These are phyloP conservation scores for Polia nebulosa DNA, from an alignment of 2,888 invertebrate genomes.

Conservation along the genomic window DNA sequence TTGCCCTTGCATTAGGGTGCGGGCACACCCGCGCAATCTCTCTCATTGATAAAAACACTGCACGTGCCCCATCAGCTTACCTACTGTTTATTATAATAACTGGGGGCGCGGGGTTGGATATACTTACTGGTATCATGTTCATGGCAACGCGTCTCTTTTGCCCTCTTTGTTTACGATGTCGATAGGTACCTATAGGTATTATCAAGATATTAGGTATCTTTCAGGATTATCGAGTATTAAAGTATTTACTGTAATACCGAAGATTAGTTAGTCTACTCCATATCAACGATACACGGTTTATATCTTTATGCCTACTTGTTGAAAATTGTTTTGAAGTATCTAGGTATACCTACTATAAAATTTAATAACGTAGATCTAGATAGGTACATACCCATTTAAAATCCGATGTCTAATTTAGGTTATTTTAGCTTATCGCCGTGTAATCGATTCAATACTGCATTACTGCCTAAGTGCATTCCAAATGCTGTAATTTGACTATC, in stretches of 20 bases:
- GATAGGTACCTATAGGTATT: conserved; percentile 28
- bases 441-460: conserved; percentile 36
- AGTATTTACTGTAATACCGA: conserved; percentile 28
- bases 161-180: conserved; percentile 48
- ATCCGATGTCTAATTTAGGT: conserved; percentile 41
- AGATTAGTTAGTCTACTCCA: conserved; percentile 50
- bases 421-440: conserved; percentile 39
- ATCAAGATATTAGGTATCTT: conserved; percentile 23
- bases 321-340: conserved; percentile 25
- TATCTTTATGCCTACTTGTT: conserved; percentile 30
- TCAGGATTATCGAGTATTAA: conserved; percentile 42
- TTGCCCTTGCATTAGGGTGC: conserved; percentile 82
- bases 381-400: background rate
- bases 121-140: conserved; percentile 30
- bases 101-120: conserved; percentile 63
- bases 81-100: conserved; percentile 85
- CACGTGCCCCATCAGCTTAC: conserved; percentile 88
- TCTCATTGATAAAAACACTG: conserved; percentile 86
- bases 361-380: background rate
- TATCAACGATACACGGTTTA: conserved; percentile 44
- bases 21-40: conserved; percentile 65
- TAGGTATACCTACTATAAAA: conserved; percentile 1
- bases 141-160: conserved; percentile 41
- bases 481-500: conserved; percentile 39
- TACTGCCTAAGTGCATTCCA: conserved; percentile 33